Conservation (phyloP, 2,888 invertebrate genomes). For the Amphipyra tragopoginis region DNA sequence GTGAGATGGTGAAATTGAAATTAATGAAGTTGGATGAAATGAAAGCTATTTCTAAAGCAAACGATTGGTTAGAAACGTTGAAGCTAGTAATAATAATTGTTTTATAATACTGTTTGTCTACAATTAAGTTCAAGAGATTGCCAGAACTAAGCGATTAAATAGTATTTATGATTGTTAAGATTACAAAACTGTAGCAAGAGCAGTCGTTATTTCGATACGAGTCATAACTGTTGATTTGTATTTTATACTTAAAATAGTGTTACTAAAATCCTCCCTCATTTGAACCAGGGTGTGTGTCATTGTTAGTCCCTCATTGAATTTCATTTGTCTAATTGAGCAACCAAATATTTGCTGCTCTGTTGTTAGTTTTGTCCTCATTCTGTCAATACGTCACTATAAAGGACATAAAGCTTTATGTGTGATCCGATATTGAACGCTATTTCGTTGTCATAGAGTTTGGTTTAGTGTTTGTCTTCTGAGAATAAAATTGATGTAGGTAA, state of each 20-base stretch:
- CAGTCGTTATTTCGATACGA: too few relatives aligned
- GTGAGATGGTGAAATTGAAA: constrained; percentile 26
- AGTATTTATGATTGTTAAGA: too few relatives aligned
- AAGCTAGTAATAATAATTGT: neutral
- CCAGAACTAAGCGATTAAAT: too few relatives aligned
- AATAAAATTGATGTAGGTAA: constrained; percentile 63
- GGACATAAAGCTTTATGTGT: constrained; percentile 66
- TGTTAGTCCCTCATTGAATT: constrained; percentile 65
- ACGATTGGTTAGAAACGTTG: neutral
- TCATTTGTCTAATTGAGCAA: constrained; percentile 84
- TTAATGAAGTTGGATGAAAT: constrained; percentile 13
- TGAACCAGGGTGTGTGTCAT: constrained; percentile 57
- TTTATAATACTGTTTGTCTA: too few relatives aligned
- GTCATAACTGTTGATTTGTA: neutral
- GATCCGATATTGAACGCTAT: constrained; percentile 62
- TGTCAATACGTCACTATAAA: constrained; percentile 84
- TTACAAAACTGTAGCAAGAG: too few relatives aligned
- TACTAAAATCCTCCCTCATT: constrained; percentile 61
- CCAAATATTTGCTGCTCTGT: constrained; percentile 84
- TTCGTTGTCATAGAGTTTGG: constrained; percentile 43
- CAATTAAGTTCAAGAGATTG: too few relatives aligned
- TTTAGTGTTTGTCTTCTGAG: constrained; percentile 48
- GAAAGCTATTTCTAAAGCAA: constrained; percentile 2
- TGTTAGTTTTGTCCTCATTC: constrained; percentile 82
- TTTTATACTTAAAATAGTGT: constrained; percentile 5